Evolutionary conservation across 1,140 invertebrate genomes (phyloP).

Genomic region (Harpegnathos saltator): DNA sequence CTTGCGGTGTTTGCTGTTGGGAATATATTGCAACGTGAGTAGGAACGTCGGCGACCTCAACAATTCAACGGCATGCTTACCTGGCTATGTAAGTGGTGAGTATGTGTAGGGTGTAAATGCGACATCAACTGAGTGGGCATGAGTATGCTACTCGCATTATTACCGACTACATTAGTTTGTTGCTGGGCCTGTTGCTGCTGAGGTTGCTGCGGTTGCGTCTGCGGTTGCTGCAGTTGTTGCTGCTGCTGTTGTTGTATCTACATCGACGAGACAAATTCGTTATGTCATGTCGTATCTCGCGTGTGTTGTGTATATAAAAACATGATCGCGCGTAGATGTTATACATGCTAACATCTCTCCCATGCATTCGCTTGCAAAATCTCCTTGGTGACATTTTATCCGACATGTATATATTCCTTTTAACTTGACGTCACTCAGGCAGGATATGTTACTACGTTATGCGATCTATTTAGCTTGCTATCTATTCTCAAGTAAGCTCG

Average conservation of each 20-base stretch:
- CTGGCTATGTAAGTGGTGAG: slow-evolving; percentile 80
- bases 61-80: slow-evolving; percentile 59
- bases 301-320: not conserved
- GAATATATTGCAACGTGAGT: not conserved
- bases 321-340: too few species aligned
- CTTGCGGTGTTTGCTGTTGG: slow-evolving; percentile 75
- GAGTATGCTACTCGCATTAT: slow-evolving; percentile 78
- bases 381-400: too few species aligned
- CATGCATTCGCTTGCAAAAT: too few species aligned
- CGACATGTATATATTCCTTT: too few species aligned
- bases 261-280: not conserved
- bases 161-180: slow-evolving; percentile 75
- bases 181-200: slow-evolving; percentile 74
- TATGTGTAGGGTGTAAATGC: slow-evolving; percentile 82
- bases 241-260: slow-evolving; percentile 85
- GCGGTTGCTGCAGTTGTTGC: slow-evolving; percentile 82
- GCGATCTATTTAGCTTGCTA: too few species aligned
- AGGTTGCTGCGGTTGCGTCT: slow-evolving; percentile 78
- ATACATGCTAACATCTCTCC: too few species aligned
- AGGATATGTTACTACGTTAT: too few species aligned
- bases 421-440: too few species aligned
- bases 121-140: slow-evolving; percentile 83
- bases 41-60: not conserved
- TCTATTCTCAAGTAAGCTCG: too few species aligned
- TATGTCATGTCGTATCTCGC: too few species aligned